Base-by-base conservation (phyloP, 2,113 vertebrate species). In the Tauraco erythrolophus region DNA sequence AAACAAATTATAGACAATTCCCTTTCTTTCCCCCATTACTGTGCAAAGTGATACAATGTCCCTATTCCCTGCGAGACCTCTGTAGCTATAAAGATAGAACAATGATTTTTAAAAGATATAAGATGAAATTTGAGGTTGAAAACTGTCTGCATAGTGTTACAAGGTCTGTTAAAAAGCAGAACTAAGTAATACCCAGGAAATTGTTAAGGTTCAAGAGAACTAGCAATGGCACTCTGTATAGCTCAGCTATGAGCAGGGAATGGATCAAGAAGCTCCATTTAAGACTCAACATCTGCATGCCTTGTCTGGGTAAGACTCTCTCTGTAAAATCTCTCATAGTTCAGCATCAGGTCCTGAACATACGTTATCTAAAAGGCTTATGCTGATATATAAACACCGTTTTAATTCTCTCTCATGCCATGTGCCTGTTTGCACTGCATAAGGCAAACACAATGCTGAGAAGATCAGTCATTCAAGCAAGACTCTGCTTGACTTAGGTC, bases 1-100 rank as follows among this genome's bases (percentile, higher is more conserved):
- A 97, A 98, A 98, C 97, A 98, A 98, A 98, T 98, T 97, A 97
- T 4, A 96, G 95, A 95, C 62, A 84, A 97, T 97, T 97, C 91
- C 74, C 89, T 90, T 90, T 83, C 60, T 80, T 92, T 58, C 51
- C 91, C 51, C 95, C 70, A 80, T 96, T 97, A 97, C 61, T 85
- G 88, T 91, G 91, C 82, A 94, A 97, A 98, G 72, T 89, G 93
- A 94, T 92, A 96, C 88, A 95, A 58, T 56, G 72, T 56, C 60
- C 62, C 87, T 82, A 84, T 95, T 95, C 76, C 72, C 70, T 96
- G 82, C 81, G 84, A 98, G 93, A 96, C 87, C 83, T 93, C 84
- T 94, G 92, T 37, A 4, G 8, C 85, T 89, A 74, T 92, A 94
- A 98, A 97, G 83, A 91, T n/a, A 98, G 89, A 97, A 96, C 85